Evolutionary conservation across 2,797 vertebrate genomes (phyloP).

Genomic region (Choloepus didactylus): DNA sequence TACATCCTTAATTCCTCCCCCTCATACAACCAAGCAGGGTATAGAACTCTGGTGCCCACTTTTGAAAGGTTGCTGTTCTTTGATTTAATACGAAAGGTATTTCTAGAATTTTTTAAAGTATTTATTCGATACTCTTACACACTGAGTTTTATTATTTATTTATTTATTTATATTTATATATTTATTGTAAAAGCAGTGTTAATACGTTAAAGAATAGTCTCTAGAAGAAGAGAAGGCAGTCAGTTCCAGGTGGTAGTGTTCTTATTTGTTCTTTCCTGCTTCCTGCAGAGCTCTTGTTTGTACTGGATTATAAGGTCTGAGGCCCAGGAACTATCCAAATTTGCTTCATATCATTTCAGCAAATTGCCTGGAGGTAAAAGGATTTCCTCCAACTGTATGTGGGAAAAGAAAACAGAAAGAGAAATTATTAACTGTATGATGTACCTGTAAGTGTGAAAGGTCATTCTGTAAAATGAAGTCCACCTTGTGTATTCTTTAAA

Average conservation of each 20-base stretch:
- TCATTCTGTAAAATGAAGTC: background rate
- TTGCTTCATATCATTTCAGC: background rate
- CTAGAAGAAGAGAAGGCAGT: conserved; percentile 35
- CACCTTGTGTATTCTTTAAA: background rate
- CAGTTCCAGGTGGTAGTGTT: background rate
- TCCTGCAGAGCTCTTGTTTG: conserved; percentile 6
- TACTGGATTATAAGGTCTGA: conserved; percentile 33
- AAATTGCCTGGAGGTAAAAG: conserved; percentile 23
- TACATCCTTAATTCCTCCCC: background rate
- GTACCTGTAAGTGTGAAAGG: background rate
- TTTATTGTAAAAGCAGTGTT: conserved; percentile 13
- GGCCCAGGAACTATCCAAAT: background rate
- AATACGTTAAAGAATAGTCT: conserved; percentile 26
- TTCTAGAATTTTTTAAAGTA: background rate
- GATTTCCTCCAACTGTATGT: background rate
- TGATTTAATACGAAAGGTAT: background rate
- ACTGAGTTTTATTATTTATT: background rate
- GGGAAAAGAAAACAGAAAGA: background rate
- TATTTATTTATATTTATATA: background rate
- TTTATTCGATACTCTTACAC: background rate
- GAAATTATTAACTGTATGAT: background rate
- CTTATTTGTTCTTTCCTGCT: background rate
- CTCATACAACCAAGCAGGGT: background rate
- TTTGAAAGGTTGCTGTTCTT: background rate
- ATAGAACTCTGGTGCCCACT: background rate